Conservation (phyloP, 2,888 invertebrate species). For the Limenitis camilla region DNA sequence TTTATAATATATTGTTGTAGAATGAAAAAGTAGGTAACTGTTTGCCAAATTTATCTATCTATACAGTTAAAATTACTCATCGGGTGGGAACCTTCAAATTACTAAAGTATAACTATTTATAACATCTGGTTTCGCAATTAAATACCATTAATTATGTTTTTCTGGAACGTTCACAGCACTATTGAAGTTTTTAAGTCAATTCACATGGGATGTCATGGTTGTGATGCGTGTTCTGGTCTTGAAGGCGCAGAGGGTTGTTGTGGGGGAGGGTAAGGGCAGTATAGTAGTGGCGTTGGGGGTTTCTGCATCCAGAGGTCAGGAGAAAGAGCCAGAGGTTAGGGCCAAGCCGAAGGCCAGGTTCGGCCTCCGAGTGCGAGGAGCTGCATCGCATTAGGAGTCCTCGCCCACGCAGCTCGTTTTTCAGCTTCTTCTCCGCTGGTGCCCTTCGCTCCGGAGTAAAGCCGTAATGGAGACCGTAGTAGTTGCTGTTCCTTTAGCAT, state of each 20-base stretch:
- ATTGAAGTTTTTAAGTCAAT: constrained; percentile 20
- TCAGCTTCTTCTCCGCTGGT: constrained; percentile 72
- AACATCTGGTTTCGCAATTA: constrained; percentile 42
- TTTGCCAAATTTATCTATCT: constrained; percentile 45
- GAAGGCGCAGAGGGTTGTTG: constrained; percentile 42
- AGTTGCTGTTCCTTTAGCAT: constrained; percentile 86
- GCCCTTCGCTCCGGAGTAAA: constrained; percentile 78
- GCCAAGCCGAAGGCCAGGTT: constrained; percentile 86
- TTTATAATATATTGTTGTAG: constrained; percentile 3
- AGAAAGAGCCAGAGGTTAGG: constrained; percentile 88
- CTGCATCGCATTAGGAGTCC: constrained; percentile 65
- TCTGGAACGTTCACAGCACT: constrained; percentile 40
- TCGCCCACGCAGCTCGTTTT: constrained; percentile 73
- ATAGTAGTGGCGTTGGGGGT: constrained; percentile 76
- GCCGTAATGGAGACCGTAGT: constrained; percentile 77
- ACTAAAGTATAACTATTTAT: constrained; percentile 36
- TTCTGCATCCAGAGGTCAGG: constrained; percentile 96
- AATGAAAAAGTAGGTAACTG: constrained; percentile 50
- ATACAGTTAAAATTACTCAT: constrained; percentile 47
- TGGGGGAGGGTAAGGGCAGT: constrained; percentile 77
- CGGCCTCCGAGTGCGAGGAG: constrained; percentile 76
- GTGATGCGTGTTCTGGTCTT: constrained; percentile 50
- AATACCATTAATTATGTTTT: constrained; percentile 27
- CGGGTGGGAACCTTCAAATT: constrained; percentile 68
- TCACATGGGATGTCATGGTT: constrained; percentile 63